phyloP scores from a whole-genome alignment of 2,113 vertebrate species.

The Chitala chitala region DNA sequence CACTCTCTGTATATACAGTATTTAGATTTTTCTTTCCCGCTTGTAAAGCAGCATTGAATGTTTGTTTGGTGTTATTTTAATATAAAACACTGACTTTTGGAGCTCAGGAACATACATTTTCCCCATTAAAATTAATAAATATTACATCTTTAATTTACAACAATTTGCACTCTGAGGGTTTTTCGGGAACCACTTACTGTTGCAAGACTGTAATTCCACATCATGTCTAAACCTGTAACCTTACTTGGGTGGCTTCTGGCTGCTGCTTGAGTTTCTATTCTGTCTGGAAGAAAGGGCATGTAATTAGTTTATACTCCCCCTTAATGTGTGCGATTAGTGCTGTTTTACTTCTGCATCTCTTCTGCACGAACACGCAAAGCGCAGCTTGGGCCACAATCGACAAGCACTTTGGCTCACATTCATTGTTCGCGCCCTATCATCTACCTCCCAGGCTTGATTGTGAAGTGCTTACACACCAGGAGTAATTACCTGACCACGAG shows the following conservation, averaged over 20 bases:
- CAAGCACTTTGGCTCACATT: not conserved
- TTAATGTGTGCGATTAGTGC: slow-evolving; percentile 1
- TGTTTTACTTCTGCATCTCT: not conserved
- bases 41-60: no score
- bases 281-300: not conserved
- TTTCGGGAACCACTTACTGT: no score
- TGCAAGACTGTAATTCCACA: no score
- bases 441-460: not conserved
- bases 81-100: no score
- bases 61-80: no score
- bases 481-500: slow-evolving; percentile 20
- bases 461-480: slow-evolving; percentile 1
- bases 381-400: not conserved
- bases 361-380: not conserved
- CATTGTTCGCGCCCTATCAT: not conserved
- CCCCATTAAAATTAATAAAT: no score
- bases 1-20: no score
- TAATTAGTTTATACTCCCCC: not conserved
- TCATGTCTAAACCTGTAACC: not conserved
- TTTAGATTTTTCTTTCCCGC: no score
- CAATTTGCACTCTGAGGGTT: no score
- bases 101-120: no score
- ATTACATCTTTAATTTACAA: no score
- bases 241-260: not conserved
- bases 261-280: not conserved